phyloP scores from a whole-genome alignment of 2,113 vertebrate genomes.

The Zingel zingel region DNA sequence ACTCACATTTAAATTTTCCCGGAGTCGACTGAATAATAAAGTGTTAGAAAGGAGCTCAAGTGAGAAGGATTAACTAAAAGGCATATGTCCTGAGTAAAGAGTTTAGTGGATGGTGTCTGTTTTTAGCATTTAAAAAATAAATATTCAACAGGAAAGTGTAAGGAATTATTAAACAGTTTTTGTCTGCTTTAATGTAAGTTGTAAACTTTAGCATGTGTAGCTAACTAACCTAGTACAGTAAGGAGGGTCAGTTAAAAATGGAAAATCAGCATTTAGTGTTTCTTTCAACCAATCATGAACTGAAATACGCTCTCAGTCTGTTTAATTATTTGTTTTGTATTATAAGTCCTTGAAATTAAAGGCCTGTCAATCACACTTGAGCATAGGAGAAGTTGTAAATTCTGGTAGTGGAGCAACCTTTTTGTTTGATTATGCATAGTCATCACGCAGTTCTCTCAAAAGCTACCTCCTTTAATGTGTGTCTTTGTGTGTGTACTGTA shows the following conservation, averaged over 20 bases:
- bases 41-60: too few relatives aligned
- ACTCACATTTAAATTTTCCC: neutral
- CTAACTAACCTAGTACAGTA: too few relatives aligned
- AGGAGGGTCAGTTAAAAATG: neutral
- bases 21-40: neutral
- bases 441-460: neutral
- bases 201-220: too few relatives aligned
- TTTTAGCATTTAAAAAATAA: too few relatives aligned
- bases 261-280: neutral
- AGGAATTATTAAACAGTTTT: too few relatives aligned
- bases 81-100: too few relatives aligned
- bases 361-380: neutral
- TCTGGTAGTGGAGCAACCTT: neutral
- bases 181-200: too few relatives aligned
- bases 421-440: slow-evolving; percentile 14
- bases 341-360: slow-evolving; percentile 3
- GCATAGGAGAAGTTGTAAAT: neutral
- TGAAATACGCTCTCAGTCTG: neutral
- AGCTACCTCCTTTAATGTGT: neutral
- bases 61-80: too few relatives aligned
- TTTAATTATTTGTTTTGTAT: neutral
- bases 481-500: neutral
- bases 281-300: neutral
- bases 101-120: too few relatives aligned
- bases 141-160: too few relatives aligned